These are phyloP conservation scores for Drosophila sturtevanti DNA, from an alignment of 1,140 invertebrate species.

Conservation along the genomic window DNA sequence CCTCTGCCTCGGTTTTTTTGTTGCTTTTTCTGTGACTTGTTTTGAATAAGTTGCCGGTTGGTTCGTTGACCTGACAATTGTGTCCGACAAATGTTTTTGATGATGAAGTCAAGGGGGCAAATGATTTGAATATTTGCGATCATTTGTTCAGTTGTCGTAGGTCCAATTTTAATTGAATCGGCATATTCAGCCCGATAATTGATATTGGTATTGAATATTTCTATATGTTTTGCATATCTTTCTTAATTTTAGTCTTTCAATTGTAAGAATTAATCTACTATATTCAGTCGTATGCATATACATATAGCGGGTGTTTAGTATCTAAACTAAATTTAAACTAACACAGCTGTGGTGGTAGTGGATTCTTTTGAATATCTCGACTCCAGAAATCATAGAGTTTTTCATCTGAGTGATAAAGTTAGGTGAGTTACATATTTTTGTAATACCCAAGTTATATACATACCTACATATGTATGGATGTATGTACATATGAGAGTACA, in stretches of 20 bases:
- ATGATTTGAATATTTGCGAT: slow-evolving; percentile 47
- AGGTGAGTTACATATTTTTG: no score
- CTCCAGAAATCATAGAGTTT: no score
- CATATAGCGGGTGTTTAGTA: no score
- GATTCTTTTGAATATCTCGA: no score
- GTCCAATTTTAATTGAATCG: slow-evolving; percentile 27
- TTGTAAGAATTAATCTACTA: no score
- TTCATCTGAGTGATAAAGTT: no score
- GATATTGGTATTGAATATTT: background rate
- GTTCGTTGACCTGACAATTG: slow-evolving; percentile 57
- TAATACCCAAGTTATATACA: no score
- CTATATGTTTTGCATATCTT: background rate
- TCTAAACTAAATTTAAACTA: no score
- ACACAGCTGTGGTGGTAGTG: no score
- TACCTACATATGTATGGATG: no score
- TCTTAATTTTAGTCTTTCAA: background rate
- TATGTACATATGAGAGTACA: no score
- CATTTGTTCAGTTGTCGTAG: slow-evolving; percentile 42
- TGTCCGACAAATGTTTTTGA: slow-evolving; percentile 47
- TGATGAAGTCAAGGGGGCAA: slow-evolving; percentile 54
- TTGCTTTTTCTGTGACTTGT: slow-evolving; percentile 45
- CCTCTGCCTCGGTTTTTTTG: slow-evolving; percentile 21
- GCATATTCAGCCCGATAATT: background rate
- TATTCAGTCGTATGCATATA: no score
- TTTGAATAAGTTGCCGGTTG: slow-evolving; percentile 19